Percentiles rank a stretch among this genome's conserved stretches.
phyloP scores from a whole-genome alignment of 2,888 invertebrate genomes.

The Drosophila kanekoi region DNA sequence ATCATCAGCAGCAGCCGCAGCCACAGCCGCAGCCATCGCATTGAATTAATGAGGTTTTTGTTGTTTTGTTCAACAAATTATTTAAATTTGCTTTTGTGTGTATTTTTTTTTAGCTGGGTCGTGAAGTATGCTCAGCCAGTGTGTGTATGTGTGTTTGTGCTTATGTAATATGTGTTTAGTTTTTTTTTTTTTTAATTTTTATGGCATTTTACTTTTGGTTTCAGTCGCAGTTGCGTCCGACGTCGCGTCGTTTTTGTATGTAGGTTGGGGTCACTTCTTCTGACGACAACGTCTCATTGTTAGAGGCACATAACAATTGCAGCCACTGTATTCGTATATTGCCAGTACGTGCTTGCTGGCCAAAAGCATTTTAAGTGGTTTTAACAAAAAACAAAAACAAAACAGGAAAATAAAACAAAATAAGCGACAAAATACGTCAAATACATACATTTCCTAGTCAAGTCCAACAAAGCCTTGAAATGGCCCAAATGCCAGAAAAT shows the following conservation, averaged over 20 bases:
- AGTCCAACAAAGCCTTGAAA: constrained; percentile 21
- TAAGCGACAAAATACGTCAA: constrained; percentile 16
- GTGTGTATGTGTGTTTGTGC: constrained; percentile 30
- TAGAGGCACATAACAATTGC: constrained; percentile 60
- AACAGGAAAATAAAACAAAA: background rate
- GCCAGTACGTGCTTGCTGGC: constrained; percentile 55
- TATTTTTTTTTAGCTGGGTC: constrained; percentile 37
- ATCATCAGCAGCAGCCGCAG: constrained; percentile 37
- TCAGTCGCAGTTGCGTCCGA: constrained; percentile 56
- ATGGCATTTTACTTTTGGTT: constrained; percentile 76
- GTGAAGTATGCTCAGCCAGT: constrained; percentile 57
- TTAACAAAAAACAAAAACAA: constrained; percentile 5
- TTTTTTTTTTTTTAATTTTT: constrained; percentile 52
- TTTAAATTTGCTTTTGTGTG: constrained; percentile 66
- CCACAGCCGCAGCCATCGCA: constrained; percentile 43
- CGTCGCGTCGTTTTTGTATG: constrained; percentile 56
- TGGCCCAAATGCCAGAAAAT: background rate
- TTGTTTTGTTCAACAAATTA: constrained; percentile 64
- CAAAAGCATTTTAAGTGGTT: constrained; percentile 43
- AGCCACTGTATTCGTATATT: constrained; percentile 47
- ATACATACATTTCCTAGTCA: constrained; percentile 51
- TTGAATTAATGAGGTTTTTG: constrained; percentile 63
- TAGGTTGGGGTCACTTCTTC: constrained; percentile 77
- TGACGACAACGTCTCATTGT: constrained; percentile 66
- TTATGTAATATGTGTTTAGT: constrained; percentile 65